These are phyloP conservation scores for Diplazon laetatorius DNA, from an alignment of 2,888 invertebrate species.

Conservation along the genomic window DNA sequence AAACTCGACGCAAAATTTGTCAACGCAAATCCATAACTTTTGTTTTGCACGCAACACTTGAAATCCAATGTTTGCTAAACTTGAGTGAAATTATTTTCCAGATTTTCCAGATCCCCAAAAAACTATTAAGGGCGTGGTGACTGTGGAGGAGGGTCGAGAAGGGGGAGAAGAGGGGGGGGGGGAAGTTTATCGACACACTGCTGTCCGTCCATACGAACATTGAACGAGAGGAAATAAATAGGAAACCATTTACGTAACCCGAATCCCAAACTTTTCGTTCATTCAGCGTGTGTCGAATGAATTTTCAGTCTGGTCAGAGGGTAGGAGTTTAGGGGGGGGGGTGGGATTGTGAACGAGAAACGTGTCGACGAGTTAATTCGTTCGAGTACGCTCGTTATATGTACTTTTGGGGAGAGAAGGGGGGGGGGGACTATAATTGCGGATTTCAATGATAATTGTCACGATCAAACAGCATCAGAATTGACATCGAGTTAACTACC, in stretches of 20 bases:
- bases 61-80: background rate
- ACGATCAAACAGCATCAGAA: constrained; percentile 36
- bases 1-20: constrained; percentile 17
- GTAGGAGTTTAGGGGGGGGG: constrained; percentile 32
- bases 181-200: background rate
- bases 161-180: too few relatives aligned
- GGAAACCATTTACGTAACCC: constrained; percentile 1
- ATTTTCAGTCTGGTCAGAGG: constrained; percentile 11
- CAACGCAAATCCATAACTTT: constrained; percentile 6
- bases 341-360: too few relatives aligned
- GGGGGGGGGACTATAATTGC: constrained; percentile 42
- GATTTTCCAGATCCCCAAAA: too few relatives aligned
- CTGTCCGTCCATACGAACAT: background rate
- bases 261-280: constrained; percentile 30
- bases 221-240: constrained; percentile 10
- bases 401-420: background rate
- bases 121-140: constrained; percentile 6
- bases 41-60: background rate
- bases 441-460: constrained; percentile 48
- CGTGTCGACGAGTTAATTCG: constrained; percentile 43
- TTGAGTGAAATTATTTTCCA: constrained; percentile 19
- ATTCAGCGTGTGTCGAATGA: constrained; percentile 8
- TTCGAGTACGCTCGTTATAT: constrained; percentile 5
- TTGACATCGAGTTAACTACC: constrained; percentile 1
- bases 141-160: too few relatives aligned